Conservation (phyloP, 1,140 invertebrate species). For the Drosophila santomea region DNA sequence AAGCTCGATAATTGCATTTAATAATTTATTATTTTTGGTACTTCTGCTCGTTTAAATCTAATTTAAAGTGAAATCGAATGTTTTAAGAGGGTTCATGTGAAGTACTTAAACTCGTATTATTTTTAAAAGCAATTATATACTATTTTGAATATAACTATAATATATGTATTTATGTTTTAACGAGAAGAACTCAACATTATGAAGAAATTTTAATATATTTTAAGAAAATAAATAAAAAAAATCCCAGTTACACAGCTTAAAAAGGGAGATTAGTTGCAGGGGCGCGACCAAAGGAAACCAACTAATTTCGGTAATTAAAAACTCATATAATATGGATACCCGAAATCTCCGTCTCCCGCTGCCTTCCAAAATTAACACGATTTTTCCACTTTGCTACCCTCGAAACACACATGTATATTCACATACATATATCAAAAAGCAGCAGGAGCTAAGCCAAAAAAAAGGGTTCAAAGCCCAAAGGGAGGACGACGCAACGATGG, state of each 20-base stretch:
- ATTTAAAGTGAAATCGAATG: no score
- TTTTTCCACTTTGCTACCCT: constrained; percentile 72
- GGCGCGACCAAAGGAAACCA: constrained; percentile 35
- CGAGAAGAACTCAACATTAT: no score
- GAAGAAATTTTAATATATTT: neutral
- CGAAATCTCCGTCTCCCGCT: constrained; percentile 48
- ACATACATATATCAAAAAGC: neutral
- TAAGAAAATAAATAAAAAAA: constrained; percentile 5
- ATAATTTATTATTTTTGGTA: constrained; percentile 51
- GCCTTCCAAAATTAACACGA: constrained; percentile 77
- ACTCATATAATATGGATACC: constrained; percentile 80
- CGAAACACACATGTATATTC: constrained; percentile 6
- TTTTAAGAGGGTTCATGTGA: no score
- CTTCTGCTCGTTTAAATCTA: neutral
- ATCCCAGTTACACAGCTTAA: neutral
- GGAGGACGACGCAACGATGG: constrained; percentile 36
- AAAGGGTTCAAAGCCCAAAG: constrained; percentile 40
- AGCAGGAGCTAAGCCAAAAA: constrained; percentile 25
- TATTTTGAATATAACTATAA: no score
- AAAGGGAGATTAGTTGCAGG: constrained; percentile 3
- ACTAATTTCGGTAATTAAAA: constrained; percentile 84
- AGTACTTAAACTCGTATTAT: no score
- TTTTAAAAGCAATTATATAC: neutral
- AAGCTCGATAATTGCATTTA: constrained; percentile 67
- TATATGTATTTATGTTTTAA: no score